Percentiles rank a stretch among this genome's conserved stretches.
Conservation (phyloP, 1,140 invertebrate genomes). For the Macrocentrus cingulum region DNA sequence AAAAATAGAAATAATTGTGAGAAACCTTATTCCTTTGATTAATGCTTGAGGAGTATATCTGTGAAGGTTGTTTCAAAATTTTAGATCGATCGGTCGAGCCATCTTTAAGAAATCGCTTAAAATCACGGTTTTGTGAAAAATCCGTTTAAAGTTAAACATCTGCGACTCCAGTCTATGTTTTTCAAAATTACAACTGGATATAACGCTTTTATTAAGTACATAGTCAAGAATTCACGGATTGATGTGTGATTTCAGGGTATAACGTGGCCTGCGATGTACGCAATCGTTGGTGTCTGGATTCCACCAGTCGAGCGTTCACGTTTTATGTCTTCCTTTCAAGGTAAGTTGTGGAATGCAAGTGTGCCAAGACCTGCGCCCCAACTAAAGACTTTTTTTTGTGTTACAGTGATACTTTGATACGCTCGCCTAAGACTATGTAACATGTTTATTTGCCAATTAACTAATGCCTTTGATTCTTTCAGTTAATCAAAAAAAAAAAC, state of each 20-base stretch:
- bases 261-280: constrained; percentile 85
- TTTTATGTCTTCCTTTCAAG: constrained; percentile 78
- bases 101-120: too few species aligned
- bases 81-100: too few species aligned
- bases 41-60: too few species aligned
- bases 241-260: constrained; percentile 65
- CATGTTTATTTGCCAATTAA: constrained; percentile 17
- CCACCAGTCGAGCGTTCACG: constrained; percentile 74
- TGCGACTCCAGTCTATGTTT: too few species aligned
- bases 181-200: background rate
- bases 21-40: too few species aligned
- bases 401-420: constrained; percentile 58
- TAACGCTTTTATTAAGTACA: background rate
- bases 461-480: constrained; percentile 21
- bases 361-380: constrained; percentile 13
- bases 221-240: background rate
- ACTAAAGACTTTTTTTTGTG: constrained; percentile 48
- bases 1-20: too few species aligned
- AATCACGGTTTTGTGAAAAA: too few species aligned
- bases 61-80: too few species aligned
- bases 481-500: too few species aligned
- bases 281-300: constrained; percentile 82
- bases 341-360: constrained; percentile 42
- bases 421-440: constrained; percentile 31
- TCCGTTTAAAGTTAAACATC: too few species aligned